Evolutionary conservation across 2,888 invertebrate genomes (phyloP).

Genomic region (Dione juno): DNA sequence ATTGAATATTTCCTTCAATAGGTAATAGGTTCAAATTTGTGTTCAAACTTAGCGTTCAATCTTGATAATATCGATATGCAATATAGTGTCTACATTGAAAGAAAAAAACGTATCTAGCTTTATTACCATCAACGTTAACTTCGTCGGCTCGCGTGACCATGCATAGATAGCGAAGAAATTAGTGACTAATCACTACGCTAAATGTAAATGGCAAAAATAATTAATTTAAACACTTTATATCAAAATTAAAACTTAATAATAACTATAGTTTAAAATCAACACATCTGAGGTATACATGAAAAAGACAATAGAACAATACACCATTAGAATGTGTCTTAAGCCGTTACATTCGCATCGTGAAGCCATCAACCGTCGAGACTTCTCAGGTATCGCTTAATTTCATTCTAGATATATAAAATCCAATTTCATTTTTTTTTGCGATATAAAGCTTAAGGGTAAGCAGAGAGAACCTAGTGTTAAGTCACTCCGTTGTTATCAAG

Average conservation of each 20-base stretch:
- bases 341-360: conserved; percentile 4
- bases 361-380: neutral
- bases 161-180: neutral
- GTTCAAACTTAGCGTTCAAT: too few relatives aligned
- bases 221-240: neutral
- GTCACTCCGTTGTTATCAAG: neutral
- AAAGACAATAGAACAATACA: conserved; percentile 11
- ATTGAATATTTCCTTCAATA: too few relatives aligned
- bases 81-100: too few relatives aligned
- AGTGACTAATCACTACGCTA: neutral
- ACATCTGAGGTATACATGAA: neutral
- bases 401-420: neutral
- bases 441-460: too few relatives aligned
- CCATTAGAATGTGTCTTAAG: neutral
- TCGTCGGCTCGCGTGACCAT: too few relatives aligned
- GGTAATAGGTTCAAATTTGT: too few relatives aligned
- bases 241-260: neutral
- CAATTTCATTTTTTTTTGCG: too few relatives aligned
- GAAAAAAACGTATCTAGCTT: too few relatives aligned
- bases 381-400: neutral
- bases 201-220: neutral
- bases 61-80: too few relatives aligned
- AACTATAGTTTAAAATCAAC: neutral
- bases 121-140: too few relatives aligned
- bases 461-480: neutral